These are phyloP conservation scores for Agrochola litura DNA, from an alignment of 2,888 invertebrate genomes.

Conservation along the genomic window DNA sequence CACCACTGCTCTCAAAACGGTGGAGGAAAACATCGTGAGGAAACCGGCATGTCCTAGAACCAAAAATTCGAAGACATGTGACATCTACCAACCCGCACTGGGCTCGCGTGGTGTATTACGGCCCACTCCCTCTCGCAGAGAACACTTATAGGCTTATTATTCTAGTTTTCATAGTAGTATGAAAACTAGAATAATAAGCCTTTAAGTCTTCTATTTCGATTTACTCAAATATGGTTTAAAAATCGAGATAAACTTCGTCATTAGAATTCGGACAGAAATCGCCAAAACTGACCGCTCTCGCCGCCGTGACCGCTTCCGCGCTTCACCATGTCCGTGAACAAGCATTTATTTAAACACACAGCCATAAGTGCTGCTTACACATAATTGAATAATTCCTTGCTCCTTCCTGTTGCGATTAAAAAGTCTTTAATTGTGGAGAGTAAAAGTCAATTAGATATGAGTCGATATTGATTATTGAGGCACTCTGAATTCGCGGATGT, in stretches of 20 bases:
- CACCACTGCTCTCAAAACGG: too few species aligned
- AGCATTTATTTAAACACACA: conserved; percentile 18
- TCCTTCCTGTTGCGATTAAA: conserved; percentile 78
- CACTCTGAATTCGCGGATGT: conserved; percentile 68
- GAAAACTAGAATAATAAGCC: too few species aligned
- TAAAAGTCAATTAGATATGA: conserved; percentile 80
- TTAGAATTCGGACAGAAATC: too few species aligned
- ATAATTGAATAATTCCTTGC: conserved; percentile 76
- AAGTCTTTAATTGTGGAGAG: conserved; percentile 80
- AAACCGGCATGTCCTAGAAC: too few species aligned
- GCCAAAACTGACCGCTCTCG: background rate
- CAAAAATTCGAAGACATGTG: too few species aligned
- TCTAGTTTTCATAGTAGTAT: too few species aligned
- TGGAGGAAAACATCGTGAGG: too few species aligned
- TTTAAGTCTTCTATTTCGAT: too few species aligned
- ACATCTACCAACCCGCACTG: too few species aligned
- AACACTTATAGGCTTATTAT: too few species aligned
- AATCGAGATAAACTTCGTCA: background rate
- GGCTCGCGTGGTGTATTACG: too few species aligned
- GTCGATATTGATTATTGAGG: conserved; percentile 67
- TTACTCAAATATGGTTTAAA: background rate
- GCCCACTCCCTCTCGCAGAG: too few species aligned
- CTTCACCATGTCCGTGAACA: background rate
- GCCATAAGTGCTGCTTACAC: conserved; percentile 55
- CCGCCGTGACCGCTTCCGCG: background rate